Evolutionary conservation across 2,888 invertebrate genomes (phyloP).

Genomic region (Limenitis arthemis): DNA sequence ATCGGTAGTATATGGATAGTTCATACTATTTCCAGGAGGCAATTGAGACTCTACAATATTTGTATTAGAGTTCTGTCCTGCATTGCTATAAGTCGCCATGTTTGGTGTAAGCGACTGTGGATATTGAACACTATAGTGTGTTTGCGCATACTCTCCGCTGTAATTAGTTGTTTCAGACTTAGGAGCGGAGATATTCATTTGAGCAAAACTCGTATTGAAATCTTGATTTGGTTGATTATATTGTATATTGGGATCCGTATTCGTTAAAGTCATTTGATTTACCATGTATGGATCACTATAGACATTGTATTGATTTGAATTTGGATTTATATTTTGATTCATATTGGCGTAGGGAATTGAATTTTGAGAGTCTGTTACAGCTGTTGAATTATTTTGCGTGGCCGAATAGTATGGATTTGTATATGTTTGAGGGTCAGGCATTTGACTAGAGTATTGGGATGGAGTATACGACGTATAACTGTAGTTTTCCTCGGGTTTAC

Average conservation of each 20-base stretch:
- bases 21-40: constrained; percentile 41
- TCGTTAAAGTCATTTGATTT: constrained; percentile 30
- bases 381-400: constrained; percentile 40
- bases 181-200: constrained; percentile 48
- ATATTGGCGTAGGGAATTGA: constrained; percentile 31
- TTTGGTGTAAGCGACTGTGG: constrained; percentile 37
- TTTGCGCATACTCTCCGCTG: constrained; percentile 48
- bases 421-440: constrained; percentile 46
- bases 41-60: constrained; percentile 41
- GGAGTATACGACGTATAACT: constrained; percentile 52
- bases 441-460: constrained; percentile 43
- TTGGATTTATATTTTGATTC: constrained; percentile 26
- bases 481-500: constrained; percentile 46
- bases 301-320: constrained; percentile 26
- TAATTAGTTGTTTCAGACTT: constrained; percentile 37
- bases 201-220: constrained; percentile 46
- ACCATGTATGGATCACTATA: constrained; percentile 34
- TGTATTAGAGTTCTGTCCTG: constrained; percentile 40
- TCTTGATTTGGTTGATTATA: constrained; percentile 35
- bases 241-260: constrained; percentile 36
- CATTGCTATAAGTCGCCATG: constrained; percentile 48
- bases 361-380: constrained; percentile 48
- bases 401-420: constrained; percentile 52
- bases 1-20: constrained; percentile 44
- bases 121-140: constrained; percentile 52